Evolutionary conservation across 2,888 invertebrate genomes (phyloP), one percentile per base, ranked within the genome.

Genomic region (Rhingia campestris): DNA sequence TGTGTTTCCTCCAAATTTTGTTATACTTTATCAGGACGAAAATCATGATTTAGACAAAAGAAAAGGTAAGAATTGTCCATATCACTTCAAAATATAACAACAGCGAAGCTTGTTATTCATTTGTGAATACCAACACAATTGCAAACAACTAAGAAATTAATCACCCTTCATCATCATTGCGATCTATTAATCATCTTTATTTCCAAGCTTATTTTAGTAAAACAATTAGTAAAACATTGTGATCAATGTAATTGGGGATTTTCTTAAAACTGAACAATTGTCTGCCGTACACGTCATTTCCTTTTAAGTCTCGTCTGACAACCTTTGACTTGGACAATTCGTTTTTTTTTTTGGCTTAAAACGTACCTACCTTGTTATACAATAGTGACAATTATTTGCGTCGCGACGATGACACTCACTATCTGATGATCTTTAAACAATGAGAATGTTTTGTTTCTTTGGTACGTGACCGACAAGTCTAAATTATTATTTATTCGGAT

Each of bases 391-490:
- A 69, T 76, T 70, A 63, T 30, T 14, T 12, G 35, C 45, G 54
- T 37, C 43, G 43, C 35, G 30, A 12, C 7, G 63, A 14, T 56
- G 53, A 39, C 54, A 54, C 30, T 45, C 33, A 51, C 49, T 51
- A 47, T 41, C 64, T 4, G 5, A 22, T 37, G 54, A 73, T 49
- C 53, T 66, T 39, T 39, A n/a, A 75, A 81, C 80, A 81, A 75
- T 69, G 63, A 63, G 43, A 67, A 22, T 56, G 54, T 58, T 63
- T 49, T 80, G 67, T 80, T 33, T 30, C 33, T 51, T 43, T 32
- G n/a, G 67, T 75, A 81, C 80, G 80, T 81, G 80, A 75, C 43
- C 43, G 69, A 63, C 14, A 53, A 53, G 54, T 43, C 30, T 39
- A 67, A 80, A 49, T 59, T 35, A 51, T 43, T 53, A 66, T 53